phyloP scores from a whole-genome alignment of 2,797 vertebrate species.

The Limnodromus scolopaceus region DNA sequence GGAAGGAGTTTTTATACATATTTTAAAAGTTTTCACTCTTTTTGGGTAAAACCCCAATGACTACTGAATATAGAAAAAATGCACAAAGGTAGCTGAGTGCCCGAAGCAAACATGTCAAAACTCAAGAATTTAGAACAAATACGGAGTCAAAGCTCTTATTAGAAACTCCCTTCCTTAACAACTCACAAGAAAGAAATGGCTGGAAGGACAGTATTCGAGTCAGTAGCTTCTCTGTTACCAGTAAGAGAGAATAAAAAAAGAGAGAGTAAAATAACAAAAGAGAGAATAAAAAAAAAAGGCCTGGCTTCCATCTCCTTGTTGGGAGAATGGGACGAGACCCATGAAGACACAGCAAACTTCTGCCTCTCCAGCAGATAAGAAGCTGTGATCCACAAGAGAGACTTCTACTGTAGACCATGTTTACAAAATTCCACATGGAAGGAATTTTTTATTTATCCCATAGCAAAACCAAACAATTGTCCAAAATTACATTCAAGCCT shows the following conservation, averaged over 20 bases:
- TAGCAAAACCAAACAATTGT: neutral
- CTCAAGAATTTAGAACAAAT: neutral
- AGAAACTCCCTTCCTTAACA: neutral
- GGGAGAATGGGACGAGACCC: neutral
- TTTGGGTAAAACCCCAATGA: neutral
- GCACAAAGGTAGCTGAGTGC: neutral
- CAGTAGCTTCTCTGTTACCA: neutral
- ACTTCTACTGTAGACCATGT: neutral
- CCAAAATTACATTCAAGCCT: neutral
- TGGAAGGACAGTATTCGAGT: neutral
- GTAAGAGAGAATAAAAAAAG: neutral
- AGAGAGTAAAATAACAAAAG: neutral
- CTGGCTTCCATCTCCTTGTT: neutral
- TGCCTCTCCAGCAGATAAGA: neutral
- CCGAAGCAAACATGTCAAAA: conserved; percentile 4
- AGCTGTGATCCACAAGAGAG: neutral
- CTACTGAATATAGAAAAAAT: neutral
- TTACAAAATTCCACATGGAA: neutral
- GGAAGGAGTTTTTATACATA: neutral
- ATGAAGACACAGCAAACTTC: neutral
- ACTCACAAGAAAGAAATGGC: neutral
- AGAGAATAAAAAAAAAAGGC: neutral
- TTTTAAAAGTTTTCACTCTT: neutral
- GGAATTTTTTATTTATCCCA: neutral
- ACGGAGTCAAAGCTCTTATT: neutral